Conservation (phyloP, 2,797 vertebrate species). For the Tragopan temminckii region DNA sequence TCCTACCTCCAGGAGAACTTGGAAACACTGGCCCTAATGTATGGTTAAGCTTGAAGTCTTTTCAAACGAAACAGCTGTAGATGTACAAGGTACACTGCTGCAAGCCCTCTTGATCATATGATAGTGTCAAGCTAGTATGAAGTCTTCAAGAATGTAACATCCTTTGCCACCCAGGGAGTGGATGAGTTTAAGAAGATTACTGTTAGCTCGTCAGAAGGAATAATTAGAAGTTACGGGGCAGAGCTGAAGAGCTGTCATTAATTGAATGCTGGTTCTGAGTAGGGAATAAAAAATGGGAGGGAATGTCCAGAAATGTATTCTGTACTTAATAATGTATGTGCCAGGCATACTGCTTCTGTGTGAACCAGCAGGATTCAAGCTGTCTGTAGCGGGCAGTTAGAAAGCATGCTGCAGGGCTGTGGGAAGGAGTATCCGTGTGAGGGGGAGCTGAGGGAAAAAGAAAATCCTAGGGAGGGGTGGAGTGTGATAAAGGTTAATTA, state of each 20-base stretch:
- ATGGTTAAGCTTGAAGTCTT: not conserved
- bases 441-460: not conserved
- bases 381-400: not conserved
- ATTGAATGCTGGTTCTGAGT: not conserved
- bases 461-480: not conserved
- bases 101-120: not conserved
- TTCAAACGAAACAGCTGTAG: not conserved
- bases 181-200: conserved; percentile 47
- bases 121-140: conserved; percentile 10
- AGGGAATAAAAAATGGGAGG: not conserved
- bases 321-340: not conserved
- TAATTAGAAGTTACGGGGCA: conserved; percentile 52
- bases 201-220: conserved; percentile 41
- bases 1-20: not conserved
- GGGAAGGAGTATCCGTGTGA: not conserved
- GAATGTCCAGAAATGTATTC: not conserved
- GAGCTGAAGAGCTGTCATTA: conserved; percentile 20
- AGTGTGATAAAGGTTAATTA: conserved; percentile 55
- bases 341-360: not conserved
- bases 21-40: not conserved
- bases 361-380: not conserved
- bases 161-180: conserved; percentile 38
- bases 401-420: not conserved
- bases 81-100: not conserved
- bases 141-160: conserved; percentile 19